phyloP scores from a whole-genome alignment of 2,888 invertebrate genomes.

The Drosophila mayaguana region DNA sequence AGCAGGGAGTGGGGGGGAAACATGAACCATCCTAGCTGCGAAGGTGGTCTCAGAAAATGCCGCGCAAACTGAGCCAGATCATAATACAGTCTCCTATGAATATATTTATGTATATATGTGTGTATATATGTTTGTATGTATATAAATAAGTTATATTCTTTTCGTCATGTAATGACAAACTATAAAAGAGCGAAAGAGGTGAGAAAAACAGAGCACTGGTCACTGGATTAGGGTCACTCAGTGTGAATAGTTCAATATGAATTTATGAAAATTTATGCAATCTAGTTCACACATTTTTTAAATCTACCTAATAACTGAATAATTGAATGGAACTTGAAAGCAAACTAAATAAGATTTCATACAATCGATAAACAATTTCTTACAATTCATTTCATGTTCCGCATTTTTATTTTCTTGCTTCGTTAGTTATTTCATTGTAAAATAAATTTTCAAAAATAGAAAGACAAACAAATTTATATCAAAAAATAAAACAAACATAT shows the following conservation, averaged over 20 bases:
- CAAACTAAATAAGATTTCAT: background rate
- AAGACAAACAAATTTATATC: background rate
- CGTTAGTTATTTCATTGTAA: too few species aligned
- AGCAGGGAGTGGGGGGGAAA: constrained; percentile 2
- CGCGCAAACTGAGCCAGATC: background rate
- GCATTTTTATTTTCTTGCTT: too few species aligned
- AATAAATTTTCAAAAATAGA: background rate
- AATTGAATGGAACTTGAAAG: background rate
- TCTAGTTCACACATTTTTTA: too few species aligned
- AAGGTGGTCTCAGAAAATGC: background rate
- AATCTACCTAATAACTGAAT: too few species aligned
- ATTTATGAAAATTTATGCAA: too few species aligned
- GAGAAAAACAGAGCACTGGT: background rate
- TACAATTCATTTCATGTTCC: too few species aligned
- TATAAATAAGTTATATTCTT: background rate
- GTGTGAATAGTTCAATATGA: too few species aligned
- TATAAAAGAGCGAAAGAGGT: background rate
- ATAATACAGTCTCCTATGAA: background rate
- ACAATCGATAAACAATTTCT: background rate
- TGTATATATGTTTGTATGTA: too few species aligned
- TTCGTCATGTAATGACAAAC: background rate
- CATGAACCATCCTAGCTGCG: background rate
- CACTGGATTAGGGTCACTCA: background rate
- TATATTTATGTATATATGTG: background rate
- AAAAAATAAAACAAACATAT: background rate